Percentiles rank a stretch among this genome's conserved stretches.
Conservation (phyloP, 2,113 vertebrate species). For the Eulemur macaco region DNA sequence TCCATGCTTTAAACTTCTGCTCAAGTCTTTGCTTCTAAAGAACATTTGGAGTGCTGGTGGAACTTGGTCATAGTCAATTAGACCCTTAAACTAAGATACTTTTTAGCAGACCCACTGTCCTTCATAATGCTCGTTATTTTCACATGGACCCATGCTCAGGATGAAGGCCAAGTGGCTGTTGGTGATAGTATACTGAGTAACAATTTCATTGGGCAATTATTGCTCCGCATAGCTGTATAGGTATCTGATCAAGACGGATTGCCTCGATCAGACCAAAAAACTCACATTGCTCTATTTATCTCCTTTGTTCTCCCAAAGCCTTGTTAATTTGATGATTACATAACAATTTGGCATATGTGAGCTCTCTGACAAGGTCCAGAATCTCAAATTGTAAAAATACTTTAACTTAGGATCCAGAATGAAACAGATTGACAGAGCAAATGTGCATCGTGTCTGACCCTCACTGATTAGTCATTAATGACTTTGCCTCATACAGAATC, state of each 20-base stretch:
- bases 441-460: not conserved
- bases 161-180: not conserved
- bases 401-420: not conserved
- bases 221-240: not conserved
- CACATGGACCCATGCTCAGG: not conserved
- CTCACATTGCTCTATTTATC: not conserved
- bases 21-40: not conserved
- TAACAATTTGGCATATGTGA: not conserved
- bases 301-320: not conserved
- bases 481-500: not conserved
- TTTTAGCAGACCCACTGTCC: not conserved
- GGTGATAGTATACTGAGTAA: not conserved
- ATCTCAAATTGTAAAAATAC: conserved; percentile 29
- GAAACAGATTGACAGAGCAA: not conserved
- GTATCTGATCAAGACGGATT: not conserved
- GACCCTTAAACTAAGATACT: not conserved
- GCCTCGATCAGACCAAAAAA: not conserved
- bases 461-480: not conserved
- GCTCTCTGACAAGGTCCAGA: conserved; percentile 10
- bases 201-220: not conserved
- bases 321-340: conserved; percentile 33
- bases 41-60: not conserved
- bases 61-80: not conserved
- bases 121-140: not conserved
- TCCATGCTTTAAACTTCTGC: not conserved